Evolutionary conservation across 2,888 invertebrate species (phyloP).

Genomic region (Halocaridina rubra): DNA sequence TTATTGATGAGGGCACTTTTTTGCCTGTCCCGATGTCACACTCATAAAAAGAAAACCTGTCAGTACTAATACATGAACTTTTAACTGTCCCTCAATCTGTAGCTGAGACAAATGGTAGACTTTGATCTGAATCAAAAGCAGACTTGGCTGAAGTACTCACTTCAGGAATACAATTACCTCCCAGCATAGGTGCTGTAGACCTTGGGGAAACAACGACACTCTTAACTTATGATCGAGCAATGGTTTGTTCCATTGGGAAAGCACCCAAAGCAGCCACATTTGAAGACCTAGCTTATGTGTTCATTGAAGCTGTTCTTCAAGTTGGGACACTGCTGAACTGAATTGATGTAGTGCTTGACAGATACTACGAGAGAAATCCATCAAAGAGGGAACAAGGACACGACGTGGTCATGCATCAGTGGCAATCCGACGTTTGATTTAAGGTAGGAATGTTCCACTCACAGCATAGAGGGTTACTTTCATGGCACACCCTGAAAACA

Average conservation of each 20-base stretch:
- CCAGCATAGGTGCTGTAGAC: too few relatives aligned
- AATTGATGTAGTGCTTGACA: neutral
- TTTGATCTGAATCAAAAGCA: neutral
- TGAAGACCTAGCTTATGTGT: neutral
- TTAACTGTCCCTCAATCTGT: neutral
- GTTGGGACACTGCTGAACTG: neutral
- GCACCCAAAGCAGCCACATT: neutral
- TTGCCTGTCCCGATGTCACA: too few relatives aligned
- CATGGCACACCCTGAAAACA: conserved; percentile 9
- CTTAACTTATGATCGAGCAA: neutral
- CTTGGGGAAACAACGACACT: neutral
- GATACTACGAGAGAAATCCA: neutral
- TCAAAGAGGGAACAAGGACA: neutral
- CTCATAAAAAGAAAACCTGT: neutral
- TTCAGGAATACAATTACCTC: neutral
- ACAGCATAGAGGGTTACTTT: conserved; percentile 3
- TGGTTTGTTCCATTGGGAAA: neutral
- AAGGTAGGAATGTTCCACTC: conserved; percentile 14
- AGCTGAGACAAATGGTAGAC: neutral
- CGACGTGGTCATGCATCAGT: neutral
- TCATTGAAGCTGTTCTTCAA: neutral
- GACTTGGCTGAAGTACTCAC: neutral
- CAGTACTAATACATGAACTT: conserved; percentile 2
- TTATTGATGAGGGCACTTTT: too few relatives aligned
- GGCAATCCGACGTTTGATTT: conserved; percentile 7